Evolutionary conservation across 2,113 vertebrate species (phyloP).

Genomic region (Siniperca chuatsi): DNA sequence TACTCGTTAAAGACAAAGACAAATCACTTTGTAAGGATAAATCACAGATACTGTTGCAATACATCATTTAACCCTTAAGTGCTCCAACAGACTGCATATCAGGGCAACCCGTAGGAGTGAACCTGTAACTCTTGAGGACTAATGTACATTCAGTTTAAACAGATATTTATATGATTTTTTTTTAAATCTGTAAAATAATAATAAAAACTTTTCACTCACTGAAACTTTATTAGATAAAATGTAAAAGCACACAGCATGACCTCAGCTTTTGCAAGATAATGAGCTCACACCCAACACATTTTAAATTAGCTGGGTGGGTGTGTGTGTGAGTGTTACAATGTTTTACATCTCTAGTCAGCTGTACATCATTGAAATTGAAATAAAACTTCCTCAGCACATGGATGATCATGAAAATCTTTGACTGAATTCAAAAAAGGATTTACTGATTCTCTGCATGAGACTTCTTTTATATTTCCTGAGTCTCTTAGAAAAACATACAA

Average conservation of each 20-base stretch:
- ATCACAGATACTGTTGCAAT: background rate
- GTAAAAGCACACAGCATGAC: slow-evolving; percentile 39
- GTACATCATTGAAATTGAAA: slow-evolving; percentile 4
- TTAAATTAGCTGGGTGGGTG: background rate
- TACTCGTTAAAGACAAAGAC: background rate
- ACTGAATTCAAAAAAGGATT: slow-evolving; percentile 16
- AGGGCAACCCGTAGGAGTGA: background rate
- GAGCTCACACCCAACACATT: slow-evolving; percentile 16
- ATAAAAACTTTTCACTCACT: background rate
- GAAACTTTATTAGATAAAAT: slow-evolving; percentile 13
- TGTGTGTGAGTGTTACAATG: slow-evolving; percentile 3
- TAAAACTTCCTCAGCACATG: slow-evolving; percentile 34
- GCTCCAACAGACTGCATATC: background rate
- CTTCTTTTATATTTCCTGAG: slow-evolving; percentile 51
- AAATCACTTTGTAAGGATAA: background rate
- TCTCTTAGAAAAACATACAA: slow-evolving; percentile 60
- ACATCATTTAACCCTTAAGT: background rate
- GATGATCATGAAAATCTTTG: slow-evolving; percentile 12
- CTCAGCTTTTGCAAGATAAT: slow-evolving; percentile 26
- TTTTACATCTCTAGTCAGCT: slow-evolving; percentile 19
- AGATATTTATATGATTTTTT: background rate
- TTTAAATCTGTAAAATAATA: background rate
- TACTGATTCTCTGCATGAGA: slow-evolving; percentile 23
- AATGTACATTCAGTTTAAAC: background rate
- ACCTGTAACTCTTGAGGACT: background rate